Conservation (phyloP, 2,113 vertebrate genomes). For the Boulengeromyrus knoepffleri region DNA sequence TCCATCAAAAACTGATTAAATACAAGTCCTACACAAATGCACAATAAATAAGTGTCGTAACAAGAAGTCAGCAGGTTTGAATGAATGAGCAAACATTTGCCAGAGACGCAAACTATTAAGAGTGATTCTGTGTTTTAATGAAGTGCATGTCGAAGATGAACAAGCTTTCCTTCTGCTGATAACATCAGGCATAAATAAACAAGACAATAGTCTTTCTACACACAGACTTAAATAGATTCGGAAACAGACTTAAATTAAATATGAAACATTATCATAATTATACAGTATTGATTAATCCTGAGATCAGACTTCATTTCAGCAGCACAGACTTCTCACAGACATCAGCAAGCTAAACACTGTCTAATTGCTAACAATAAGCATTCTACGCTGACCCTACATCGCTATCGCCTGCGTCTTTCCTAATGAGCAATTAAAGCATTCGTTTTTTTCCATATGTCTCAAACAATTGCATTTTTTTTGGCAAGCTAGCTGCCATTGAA, state of each 20-base stretch:
- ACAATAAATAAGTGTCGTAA: conserved; percentile 18
- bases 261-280: background rate
- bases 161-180: conserved; percentile 12
- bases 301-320: conserved; percentile 11
- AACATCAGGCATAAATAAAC: conserved; percentile 11
- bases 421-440: background rate
- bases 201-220: background rate
- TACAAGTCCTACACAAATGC: conserved; percentile 36
- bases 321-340: background rate
- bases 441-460: conserved; percentile 18
- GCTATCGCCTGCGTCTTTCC: background rate
- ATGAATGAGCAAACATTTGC: background rate
- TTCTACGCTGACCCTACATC: background rate
- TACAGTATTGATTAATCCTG: background rate
- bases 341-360: background rate
- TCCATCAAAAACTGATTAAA: background rate
- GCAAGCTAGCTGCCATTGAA: background rate
- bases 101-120: background rate
- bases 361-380: background rate
- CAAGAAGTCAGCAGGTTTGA: background rate
- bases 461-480: conserved; percentile 16
- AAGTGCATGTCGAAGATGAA: background rate
- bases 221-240: background rate
- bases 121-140: background rate
- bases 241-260: conserved; percentile 16